Evolutionary conservation across 35 echinoderm and acorn worm species (phyloP), one percentile per base, ranked within the genome.

Genomic region (Apostichopus californicus): DNA sequence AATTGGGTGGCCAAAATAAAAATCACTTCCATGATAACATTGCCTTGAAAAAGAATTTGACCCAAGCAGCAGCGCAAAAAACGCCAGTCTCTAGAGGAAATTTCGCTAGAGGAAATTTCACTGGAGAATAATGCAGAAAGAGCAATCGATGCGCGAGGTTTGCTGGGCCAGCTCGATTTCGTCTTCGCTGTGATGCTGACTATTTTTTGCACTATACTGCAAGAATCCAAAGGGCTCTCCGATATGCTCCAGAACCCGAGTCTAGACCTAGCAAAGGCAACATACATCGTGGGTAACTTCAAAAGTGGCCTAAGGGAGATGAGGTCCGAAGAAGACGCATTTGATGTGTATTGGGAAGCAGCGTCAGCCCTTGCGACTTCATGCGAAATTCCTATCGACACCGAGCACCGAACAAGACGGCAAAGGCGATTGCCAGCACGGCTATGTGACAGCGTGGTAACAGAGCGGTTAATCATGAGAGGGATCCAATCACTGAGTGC

Each of bases 231-330:
- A 77, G 70, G 88, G 24, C 88, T 90, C 25, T 90, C 68, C 3
- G 88, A 90, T 78, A 90, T 78, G 88, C 71, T 90, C 21, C 88
- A 90, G 55, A 90, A 90, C 73, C 88, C 88, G 6, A 90, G 18
- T 46, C 68, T 77, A 46, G 88, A 90, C 34, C 34, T 90, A 46
- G 57, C 57, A 87, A 87, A 87, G 26, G 85, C 85, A 87, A 87
- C 85, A 87, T 13, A 87, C 85, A 87, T 87, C 14, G 85, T 87
- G 85, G 85, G 4, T 70, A 87, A n/a, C 85, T 87, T 87, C 57
- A 87, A 87, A 26, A 87, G 85, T 64, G 85, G 17, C 5, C 57
- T 87, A 21, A 15, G 34, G 34, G 58, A 66, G 85, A 87, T 87
- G 17, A 87, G 57, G 85, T 87, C 85, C 5, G 85, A 15, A 87